Evolutionary conservation across 2,797 vertebrate genomes (phyloP), one percentile per base, ranked within the genome.

Genomic region (Champsocephalus esox): DNA sequence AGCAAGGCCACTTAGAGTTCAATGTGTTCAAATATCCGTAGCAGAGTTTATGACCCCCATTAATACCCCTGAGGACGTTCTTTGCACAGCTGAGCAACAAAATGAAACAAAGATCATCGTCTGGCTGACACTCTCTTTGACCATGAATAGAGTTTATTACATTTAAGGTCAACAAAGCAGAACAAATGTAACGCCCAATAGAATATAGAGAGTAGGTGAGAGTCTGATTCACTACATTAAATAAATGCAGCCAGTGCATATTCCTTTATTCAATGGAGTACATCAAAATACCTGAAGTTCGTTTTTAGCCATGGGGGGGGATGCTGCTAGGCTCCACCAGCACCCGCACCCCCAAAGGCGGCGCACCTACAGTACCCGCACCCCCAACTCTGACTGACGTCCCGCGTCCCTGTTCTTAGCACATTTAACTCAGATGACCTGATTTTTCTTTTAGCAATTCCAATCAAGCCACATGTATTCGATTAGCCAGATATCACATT

Each of bases 31-130:
- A 88, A 93, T 91, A 90, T 86, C 88, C 84, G 73, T 81, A 85
- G 84, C 80, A 84, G 86, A 88, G 86, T 93, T 93, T 92, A 93
- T 75, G 88, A 90, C 89, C 89, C 87, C 85, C 70, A 73, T 86
- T 89, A 89, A 90, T 66, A 75, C 79, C 85, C 73, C 74, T n/a
- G 75, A 87, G 87, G 88, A 86, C 54, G 55, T 85, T 87, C 82
- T 51, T 61, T 12, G 72, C 73, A 54, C 78, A 74, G 75, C 81
- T 44, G 66, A 84, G 69, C 81, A 69, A 56, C 81, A 73, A 49
- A 38, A 77, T 80, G 70, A 88, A 83, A 87, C 80, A 79, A 52
- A 89, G 62, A 78, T 59, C 58, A 66, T 65, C 49, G 45, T 66
- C 83, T 70, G 14, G 1, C 77, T 80, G 75, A 86, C 67, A 82